Evolutionary conservation across 2,888 invertebrate genomes (phyloP), one percentile per base, ranked within the genome.

Genomic region (Chymomyza procnemis): DNA sequence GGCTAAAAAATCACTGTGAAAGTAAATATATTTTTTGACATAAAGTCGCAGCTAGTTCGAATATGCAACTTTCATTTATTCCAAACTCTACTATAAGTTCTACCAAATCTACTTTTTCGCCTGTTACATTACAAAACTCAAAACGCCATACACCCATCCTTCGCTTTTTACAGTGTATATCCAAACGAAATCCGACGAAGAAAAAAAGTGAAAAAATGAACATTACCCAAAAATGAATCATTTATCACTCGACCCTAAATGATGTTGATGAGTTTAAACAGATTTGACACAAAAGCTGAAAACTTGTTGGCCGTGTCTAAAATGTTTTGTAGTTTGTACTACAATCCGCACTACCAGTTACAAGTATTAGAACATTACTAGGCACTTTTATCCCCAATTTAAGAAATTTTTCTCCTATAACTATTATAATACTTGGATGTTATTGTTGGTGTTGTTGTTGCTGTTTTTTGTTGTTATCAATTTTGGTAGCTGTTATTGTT

Each of bases 181-280:
- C 26, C 4, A 26, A 6, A 12, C 34, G 34, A 41, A 41, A 41
- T 41, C 3, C 34, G 12, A 12, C 0, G 12, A 41, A 34, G 9
- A 34, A 41, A 41, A 41, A 41, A 41, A 41, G 0, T 1, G 12
- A 50, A 50, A 50, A 50, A 50, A 50, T 50, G 50, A 50, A 19
- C 50, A 16, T n/a, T 16, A n/a, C 50, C 19, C 19, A 6, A 50
- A 50, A 50, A 50, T 50, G 56, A 56, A 56, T 56, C 56, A 56
- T 56, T 56, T 56, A 56, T 56, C 56, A 56, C 26, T 54, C 34
- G 56, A 30, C 56, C 56, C 16, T 30, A 56, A 56, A 56, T 21
- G 56, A 56, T 56, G 56, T 30, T 56, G 56, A 56, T 56, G 56
- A 56, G 56, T 56, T 30, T 56, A 26, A 56, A 56, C 21, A 56